Evolutionary conservation across 2,113 vertebrate genomes (phyloP).

Genomic region (Hiodon alosoides): DNA sequence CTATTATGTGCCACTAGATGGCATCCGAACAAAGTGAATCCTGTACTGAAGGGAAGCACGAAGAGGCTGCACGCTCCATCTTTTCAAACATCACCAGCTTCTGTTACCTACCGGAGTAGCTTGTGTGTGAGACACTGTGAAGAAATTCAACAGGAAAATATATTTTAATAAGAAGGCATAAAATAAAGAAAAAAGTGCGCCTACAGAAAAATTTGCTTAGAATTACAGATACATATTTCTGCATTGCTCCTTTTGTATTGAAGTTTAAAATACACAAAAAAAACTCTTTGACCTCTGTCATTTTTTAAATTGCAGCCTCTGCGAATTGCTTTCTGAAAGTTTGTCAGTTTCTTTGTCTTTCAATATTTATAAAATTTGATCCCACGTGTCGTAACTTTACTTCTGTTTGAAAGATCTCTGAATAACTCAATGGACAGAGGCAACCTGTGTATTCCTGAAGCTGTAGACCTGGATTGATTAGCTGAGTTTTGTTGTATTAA

Average conservation of each 20-base stretch:
- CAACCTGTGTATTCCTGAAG: background rate
- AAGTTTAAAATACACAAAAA: no score
- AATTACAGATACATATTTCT: no score
- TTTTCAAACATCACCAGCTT: constrained; percentile 12
- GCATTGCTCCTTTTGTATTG: no score
- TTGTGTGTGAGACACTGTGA: background rate
- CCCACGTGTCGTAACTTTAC: background rate
- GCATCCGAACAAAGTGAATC: background rate
- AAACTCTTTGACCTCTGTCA: background rate
- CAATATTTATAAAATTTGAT: background rate
- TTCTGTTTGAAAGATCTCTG: background rate
- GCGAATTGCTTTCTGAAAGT: background rate
- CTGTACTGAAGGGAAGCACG: background rate
- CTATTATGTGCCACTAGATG: constrained; percentile 1
- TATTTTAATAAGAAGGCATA: background rate
- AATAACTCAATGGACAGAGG: background rate
- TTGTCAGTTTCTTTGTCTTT: no score
- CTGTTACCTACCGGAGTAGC: background rate
- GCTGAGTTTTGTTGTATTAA: background rate
- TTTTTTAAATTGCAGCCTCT: background rate
- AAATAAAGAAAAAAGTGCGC: background rate
- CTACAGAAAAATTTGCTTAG: no score
- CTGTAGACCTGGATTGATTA: background rate
- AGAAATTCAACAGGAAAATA: background rate
- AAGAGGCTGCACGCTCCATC: background rate